phyloP scores from a whole-genome alignment of 2,888 invertebrate genomes.

The Acanthopleura granulata region DNA sequence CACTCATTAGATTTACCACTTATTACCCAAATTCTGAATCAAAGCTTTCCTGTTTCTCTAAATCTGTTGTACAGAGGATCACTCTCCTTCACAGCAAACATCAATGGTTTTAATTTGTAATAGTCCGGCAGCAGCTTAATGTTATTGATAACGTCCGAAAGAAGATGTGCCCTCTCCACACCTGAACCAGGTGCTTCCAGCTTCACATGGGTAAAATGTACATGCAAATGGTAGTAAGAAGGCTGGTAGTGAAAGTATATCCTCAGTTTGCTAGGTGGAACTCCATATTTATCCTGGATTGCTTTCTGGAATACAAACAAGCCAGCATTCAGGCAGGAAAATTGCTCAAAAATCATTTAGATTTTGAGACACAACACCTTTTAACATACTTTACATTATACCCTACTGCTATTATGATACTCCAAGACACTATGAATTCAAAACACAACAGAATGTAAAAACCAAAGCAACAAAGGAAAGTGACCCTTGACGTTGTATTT shows the following conservation, averaged over 20 bases:
- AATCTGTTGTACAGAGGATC: conserved; percentile 77
- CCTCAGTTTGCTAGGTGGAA: conserved; percentile 78
- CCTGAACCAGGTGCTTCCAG: conserved; percentile 76
- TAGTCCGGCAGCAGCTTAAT: conserved; percentile 85
- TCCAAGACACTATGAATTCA: too few relatives aligned
- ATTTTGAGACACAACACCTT: too few relatives aligned
- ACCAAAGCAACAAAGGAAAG: too few relatives aligned
- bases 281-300: conserved; percentile 82
- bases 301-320: conserved; percentile 73
- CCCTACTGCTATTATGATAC: too few relatives aligned
- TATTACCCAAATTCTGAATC: neutral
- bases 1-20: too few relatives aligned
- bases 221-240: conserved; percentile 95
- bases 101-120: conserved; percentile 85
- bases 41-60: conserved; percentile 43
- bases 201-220: conserved; percentile 85
- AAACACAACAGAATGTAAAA: too few relatives aligned
- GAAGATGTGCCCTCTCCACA: conserved; percentile 87
- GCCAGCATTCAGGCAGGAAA: too few relatives aligned
- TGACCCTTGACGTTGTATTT: too few relatives aligned
- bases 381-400: too few relatives aligned
- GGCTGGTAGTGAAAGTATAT: conserved; percentile 96
- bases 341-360: too few relatives aligned
- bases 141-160: conserved; percentile 91
- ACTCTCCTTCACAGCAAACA: conserved; percentile 84